These are phyloP conservation scores for Cuniculus paca DNA, from an alignment of 2,797 vertebrate species.

Conservation along the genomic window DNA sequence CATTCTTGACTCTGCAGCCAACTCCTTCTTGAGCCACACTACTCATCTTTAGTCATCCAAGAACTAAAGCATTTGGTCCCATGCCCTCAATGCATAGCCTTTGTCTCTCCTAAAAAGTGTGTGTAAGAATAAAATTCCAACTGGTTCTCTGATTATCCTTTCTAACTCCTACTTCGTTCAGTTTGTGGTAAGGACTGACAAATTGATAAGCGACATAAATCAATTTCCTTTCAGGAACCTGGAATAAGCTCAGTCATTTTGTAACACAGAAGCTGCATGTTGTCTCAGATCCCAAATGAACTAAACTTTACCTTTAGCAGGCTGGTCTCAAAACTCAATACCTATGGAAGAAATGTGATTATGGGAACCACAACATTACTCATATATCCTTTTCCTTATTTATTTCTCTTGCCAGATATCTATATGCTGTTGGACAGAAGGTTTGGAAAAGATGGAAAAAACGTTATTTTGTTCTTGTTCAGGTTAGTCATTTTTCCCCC, in stretches of 20 bases:
- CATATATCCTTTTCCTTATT: conserved; percentile 42
- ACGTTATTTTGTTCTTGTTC: conserved; percentile 97
- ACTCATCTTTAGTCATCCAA: neutral
- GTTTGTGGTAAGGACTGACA: conserved; percentile 67
- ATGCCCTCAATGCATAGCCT: neutral
- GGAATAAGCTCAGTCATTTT: conserved; percentile 47
- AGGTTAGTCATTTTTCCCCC: conserved; percentile 90
- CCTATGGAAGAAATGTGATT: neutral
- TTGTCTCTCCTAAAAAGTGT: conserved; percentile 28
- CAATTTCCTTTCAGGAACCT: conserved; percentile 70
- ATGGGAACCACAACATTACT: neutral
- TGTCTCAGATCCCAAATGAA: conserved; percentile 49
- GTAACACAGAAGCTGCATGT: conserved; percentile 52
- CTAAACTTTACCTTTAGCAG: conserved; percentile 59
- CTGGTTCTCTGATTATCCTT: conserved; percentile 74
- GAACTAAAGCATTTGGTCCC: neutral
- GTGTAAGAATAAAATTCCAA: conserved; percentile 68
- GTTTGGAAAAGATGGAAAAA: conserved; percentile 99
- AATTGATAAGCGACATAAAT: conserved; percentile 68
- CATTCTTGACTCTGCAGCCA: neutral
- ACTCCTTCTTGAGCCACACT: neutral
- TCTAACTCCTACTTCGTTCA: conserved; percentile 68
- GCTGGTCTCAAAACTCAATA: conserved; percentile 3
- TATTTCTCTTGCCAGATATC: conserved; percentile 90
- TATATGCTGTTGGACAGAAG: conserved; percentile 95